phyloP scores from a whole-genome alignment of 2,888 invertebrate genomes.

The Eilema depressum region DNA sequence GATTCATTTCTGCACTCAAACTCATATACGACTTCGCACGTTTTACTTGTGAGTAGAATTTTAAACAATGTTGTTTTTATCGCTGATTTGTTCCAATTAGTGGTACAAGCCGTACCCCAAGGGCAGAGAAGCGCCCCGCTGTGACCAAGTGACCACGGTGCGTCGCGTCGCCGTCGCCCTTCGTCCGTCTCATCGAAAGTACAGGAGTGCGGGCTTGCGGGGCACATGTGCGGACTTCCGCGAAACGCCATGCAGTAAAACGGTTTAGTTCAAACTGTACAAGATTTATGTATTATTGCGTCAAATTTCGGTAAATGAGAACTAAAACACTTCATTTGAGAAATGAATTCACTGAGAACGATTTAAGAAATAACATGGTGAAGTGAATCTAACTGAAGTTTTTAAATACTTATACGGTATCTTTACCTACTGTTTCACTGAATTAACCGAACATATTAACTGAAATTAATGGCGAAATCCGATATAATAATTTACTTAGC shows the following conservation, averaged over 20 bases:
- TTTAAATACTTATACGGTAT: background rate
- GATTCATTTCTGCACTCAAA: background rate
- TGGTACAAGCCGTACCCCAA: conserved; percentile 11
- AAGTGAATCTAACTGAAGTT: background rate
- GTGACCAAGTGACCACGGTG: conserved; percentile 31
- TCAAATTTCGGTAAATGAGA: conserved; percentile 22
- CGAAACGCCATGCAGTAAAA: conserved; percentile 58
- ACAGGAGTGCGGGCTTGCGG: conserved; percentile 20
- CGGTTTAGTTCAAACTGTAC: conserved; percentile 59
- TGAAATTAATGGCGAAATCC: background rate
- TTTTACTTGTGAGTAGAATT: conserved; percentile 4
- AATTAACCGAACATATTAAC: background rate
- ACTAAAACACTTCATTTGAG: background rate
- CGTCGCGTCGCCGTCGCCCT: conserved; percentile 12
- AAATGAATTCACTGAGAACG: background rate
- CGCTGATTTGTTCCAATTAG: conserved; percentile 46
- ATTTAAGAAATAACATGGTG: background rate
- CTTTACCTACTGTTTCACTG: background rate
- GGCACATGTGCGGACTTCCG: conserved; percentile 61
- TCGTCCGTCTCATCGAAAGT: background rate
- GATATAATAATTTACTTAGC: background rate
- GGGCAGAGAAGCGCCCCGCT: conserved; percentile 32
- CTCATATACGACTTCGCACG: background rate
- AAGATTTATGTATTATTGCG: conserved; percentile 52
- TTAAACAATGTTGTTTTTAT: conserved; percentile 34